These are phyloP conservation scores for Thumatha senex DNA, from an alignment of 2,888 invertebrate species.

Conservation along the genomic window DNA sequence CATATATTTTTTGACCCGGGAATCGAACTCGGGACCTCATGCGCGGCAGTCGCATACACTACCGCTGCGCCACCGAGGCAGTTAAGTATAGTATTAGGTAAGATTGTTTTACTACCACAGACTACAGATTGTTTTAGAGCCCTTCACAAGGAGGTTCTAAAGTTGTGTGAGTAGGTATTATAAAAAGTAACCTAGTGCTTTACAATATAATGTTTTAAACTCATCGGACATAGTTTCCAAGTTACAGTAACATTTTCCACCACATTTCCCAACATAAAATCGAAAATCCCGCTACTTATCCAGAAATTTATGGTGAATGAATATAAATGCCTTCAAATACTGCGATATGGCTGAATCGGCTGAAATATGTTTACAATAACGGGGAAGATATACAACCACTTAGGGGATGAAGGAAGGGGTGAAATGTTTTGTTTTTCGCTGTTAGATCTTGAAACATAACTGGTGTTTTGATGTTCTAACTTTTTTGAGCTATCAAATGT, in stretches of 20 bases:
- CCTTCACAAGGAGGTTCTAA: too few relatives aligned
- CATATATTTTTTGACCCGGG: too few relatives aligned
- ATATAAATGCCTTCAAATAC: constrained; percentile 54
- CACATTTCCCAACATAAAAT: constrained; percentile 34
- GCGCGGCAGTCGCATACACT: too few relatives aligned
- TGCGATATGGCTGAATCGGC: constrained; percentile 51
- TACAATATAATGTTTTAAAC: too few relatives aligned
- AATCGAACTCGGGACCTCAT: too few relatives aligned
- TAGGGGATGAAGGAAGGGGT: constrained; percentile 58
- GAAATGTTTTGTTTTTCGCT: constrained; percentile 26
- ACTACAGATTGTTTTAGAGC: too few relatives aligned
- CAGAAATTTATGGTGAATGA: constrained; percentile 52
- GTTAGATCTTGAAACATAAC: constrained; percentile 15
- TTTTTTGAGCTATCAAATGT: background rate
- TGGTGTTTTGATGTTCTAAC: constrained; percentile 1
- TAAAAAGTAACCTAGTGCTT: too few relatives aligned
- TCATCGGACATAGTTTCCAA: too few relatives aligned
- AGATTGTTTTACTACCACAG: too few relatives aligned
- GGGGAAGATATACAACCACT: constrained; percentile 59
- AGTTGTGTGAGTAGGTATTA: too few relatives aligned
- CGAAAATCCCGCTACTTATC: constrained; percentile 39
- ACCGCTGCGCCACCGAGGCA: too few relatives aligned
- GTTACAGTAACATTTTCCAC: background rate
- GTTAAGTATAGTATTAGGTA: too few relatives aligned
- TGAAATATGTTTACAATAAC: constrained; percentile 78